These are phyloP conservation scores for Pachypanchax playfairii DNA, from an alignment of 2,113 vertebrate species.

Conservation along the genomic window DNA sequence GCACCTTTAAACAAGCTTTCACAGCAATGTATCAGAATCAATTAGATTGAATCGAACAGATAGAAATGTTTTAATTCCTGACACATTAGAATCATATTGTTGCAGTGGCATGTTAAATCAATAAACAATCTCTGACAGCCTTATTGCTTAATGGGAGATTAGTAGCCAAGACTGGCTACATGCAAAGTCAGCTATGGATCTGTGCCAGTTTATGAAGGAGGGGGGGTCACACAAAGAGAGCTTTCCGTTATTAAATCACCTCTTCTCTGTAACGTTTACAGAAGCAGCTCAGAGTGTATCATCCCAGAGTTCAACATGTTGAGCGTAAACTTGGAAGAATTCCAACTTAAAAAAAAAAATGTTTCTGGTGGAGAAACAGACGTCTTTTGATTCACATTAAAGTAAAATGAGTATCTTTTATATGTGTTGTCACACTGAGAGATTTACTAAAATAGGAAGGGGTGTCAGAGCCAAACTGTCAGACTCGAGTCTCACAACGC, in stretches of 20 bases:
- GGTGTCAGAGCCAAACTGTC: no score
- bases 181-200: not conserved
- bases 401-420: no score
- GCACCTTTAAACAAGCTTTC: constrained; percentile 2
- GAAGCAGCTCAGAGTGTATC: not conserved
- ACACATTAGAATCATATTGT: constrained; percentile 1
- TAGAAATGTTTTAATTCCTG: constrained; percentile 6
- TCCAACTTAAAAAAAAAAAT: no score
- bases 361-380: no score
- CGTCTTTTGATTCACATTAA: no score
- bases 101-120: not conserved
- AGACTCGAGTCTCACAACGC: no score
- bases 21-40: no score
- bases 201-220: constrained; percentile 9
- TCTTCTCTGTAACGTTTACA: not conserved
- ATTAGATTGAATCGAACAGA: no score
- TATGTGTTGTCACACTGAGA: no score
- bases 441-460: no score
- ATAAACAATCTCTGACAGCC: constrained; percentile 15
- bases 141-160: constrained; percentile 15
- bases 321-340: no score
- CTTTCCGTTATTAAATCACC: constrained; percentile 44
- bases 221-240: constrained; percentile 21
- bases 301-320: not conserved
- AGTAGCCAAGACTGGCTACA: constrained; percentile 22